phyloP scores from a whole-genome alignment of 2,797 vertebrate species.

The Enteromius trimaculatus region DNA sequence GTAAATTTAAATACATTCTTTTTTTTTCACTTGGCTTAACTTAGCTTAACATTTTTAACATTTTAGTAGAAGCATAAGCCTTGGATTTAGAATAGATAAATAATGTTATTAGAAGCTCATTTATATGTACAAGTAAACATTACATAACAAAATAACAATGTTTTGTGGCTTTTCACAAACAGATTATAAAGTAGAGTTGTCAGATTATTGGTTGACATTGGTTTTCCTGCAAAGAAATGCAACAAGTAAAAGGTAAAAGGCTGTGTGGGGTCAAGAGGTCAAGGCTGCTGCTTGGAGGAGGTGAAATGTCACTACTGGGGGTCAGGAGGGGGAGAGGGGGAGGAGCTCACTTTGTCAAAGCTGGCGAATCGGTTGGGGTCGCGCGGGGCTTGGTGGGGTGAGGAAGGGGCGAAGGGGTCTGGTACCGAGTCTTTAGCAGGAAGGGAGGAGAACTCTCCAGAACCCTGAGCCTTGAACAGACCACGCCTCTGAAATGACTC shows the following conservation, averaged over 20 bases:
- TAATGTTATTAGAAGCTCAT: constrained; percentile 12
- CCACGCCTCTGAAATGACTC: constrained; percentile 93
- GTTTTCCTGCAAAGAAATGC: constrained; percentile 4
- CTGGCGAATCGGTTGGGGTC: constrained; percentile 92
- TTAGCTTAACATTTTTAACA: not conserved
- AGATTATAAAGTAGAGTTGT: constrained; percentile 3
- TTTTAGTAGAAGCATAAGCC: constrained; percentile 28
- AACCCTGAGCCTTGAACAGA: constrained; percentile 86
- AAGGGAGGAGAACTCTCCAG: constrained; percentile 84
- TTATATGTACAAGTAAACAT: constrained; percentile 33
- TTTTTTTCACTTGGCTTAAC: not conserved
- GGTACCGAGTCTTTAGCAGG: constrained; percentile 88
- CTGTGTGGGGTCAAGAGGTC: constrained; percentile 72
- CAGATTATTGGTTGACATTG: not conserved
- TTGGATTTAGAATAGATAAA: constrained; percentile 9
- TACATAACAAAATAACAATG: constrained; percentile 7
- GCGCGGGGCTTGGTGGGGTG: constrained; percentile 85
- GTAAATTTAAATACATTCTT: not conserved
- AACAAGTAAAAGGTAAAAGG: constrained; percentile 53
- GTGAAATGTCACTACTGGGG: constrained; percentile 68
- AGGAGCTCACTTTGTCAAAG: constrained; percentile 99
- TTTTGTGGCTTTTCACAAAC: constrained; percentile 27
- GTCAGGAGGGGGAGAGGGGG: constrained; percentile 72
- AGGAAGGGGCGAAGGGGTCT: constrained; percentile 93
- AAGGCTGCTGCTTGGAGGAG: constrained; percentile 64